phyloP scores from a whole-genome alignment of 2,797 vertebrate genomes.

The Centropyge bicolor region DNA sequence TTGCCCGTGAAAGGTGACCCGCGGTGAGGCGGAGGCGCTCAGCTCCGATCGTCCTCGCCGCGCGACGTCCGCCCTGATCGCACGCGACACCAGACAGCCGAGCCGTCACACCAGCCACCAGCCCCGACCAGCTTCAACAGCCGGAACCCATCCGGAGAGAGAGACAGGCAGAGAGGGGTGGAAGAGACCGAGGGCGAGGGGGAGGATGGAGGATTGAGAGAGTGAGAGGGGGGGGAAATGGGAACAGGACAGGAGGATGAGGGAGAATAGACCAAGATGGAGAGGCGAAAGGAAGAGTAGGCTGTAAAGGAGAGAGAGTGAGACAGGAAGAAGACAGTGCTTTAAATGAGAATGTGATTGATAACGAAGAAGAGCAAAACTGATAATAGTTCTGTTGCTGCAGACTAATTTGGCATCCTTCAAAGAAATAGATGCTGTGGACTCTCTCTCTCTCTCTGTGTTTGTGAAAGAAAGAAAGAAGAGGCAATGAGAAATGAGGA shows the following conservation, averaged over 20 bases:
- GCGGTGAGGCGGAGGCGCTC: constrained; percentile 93
- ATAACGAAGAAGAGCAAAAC: constrained; percentile 30
- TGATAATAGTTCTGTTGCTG: constrained; percentile 2
- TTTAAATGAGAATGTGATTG: constrained; percentile 10
- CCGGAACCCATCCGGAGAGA: constrained; percentile 75
- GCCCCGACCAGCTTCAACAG: constrained; percentile 79
- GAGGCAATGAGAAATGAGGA: constrained; percentile 1
- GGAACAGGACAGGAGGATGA: constrained; percentile 34
- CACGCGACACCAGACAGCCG: constrained; percentile 95
- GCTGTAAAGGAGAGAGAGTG: constrained; percentile 41
- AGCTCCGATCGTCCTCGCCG: constrained; percentile 91
- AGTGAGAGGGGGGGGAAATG: constrained; percentile 45
- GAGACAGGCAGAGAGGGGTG: constrained; percentile 44
- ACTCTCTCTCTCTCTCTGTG: neutral
- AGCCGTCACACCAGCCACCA: constrained; percentile 88
- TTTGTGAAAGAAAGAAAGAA: neutral
- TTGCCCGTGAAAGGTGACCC: constrained; percentile 99
- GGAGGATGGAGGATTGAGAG: constrained; percentile 42
- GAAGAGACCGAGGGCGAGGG: constrained; percentile 36
- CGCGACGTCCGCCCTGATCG: constrained; percentile 86
- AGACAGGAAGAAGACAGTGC: constrained; percentile 21
- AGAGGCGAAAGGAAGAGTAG: constrained; percentile 48
- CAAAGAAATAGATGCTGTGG: constrained; percentile 10
- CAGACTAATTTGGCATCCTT: constrained; percentile 32
- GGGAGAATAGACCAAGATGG: constrained; percentile 64